phyloP scores from a whole-genome alignment of 1,140 invertebrate species.

The Adoxophyes honmai region DNA sequence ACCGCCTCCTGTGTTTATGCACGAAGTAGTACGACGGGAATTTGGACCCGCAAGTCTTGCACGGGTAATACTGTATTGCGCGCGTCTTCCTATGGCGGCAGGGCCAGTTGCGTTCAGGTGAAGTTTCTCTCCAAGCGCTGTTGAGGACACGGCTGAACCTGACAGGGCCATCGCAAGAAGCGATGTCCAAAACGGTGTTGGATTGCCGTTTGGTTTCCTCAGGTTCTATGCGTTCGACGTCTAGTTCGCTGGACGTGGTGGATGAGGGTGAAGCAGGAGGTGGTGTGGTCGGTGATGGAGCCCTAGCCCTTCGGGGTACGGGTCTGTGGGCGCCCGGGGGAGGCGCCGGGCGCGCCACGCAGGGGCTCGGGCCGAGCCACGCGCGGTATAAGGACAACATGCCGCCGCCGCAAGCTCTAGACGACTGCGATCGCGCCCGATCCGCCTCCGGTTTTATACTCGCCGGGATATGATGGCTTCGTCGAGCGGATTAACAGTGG shows the following conservation, averaged over 20 bases:
- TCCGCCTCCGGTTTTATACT: slow-evolving; percentile 21
- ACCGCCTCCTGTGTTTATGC: slow-evolving; percentile 92
- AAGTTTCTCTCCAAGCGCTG: slow-evolving; percentile 55
- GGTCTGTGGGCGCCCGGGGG: slow-evolving; percentile 58
- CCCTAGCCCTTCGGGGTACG: slow-evolving; percentile 50
- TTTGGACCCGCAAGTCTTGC: slow-evolving; percentile 93
- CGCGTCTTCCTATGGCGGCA: slow-evolving; percentile 77
- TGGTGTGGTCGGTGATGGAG: slow-evolving; percentile 45
- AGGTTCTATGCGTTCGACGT: slow-evolving; percentile 55
- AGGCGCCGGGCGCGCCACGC: slow-evolving; percentile 64
- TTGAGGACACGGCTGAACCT: slow-evolving; percentile 79
- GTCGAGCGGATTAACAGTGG: too few relatives aligned
- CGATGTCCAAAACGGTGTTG: slow-evolving; percentile 84
- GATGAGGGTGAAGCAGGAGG: slow-evolving; percentile 51
- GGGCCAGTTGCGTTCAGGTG: slow-evolving; percentile 72
- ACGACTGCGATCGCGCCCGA: slow-evolving; percentile 38
- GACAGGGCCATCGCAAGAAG: slow-evolving; percentile 92
- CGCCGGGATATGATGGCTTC: too few relatives aligned
- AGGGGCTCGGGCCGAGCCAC: slow-evolving; percentile 76
- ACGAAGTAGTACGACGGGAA: slow-evolving; percentile 96
- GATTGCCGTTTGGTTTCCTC: slow-evolving; percentile 33
- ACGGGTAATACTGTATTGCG: slow-evolving; percentile 93
- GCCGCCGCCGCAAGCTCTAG: slow-evolving; percentile 27
- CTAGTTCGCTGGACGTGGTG: slow-evolving; percentile 48
- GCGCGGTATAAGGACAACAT: slow-evolving; percentile 84